Percentiles rank a stretch among this genome's conserved stretches.
These are phyloP conservation scores for Daktulosphaira vitifoliae DNA, from an alignment of 1,140 invertebrate species.

Conservation along the genomic window DNA sequence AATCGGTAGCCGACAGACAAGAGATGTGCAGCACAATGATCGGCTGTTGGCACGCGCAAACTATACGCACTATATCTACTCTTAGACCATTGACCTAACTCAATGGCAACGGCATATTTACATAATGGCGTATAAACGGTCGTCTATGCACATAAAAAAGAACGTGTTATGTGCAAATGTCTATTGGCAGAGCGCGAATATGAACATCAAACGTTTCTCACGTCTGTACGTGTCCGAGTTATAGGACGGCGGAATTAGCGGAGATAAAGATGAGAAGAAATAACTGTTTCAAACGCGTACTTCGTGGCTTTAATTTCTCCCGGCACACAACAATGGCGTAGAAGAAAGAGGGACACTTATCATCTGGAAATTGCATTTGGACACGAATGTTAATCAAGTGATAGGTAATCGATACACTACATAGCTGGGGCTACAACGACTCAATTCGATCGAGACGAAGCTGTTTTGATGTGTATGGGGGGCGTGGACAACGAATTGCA, in stretches of 20 bases:
- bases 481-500: not conserved
- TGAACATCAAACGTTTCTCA: not conserved
- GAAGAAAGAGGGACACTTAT: not conserved
- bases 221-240: not conserved
- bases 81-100: not conserved
- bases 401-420: constrained; percentile 5
- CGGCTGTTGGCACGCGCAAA: not conserved
- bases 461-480: not conserved
- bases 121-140: too few relatives aligned
- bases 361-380: constrained; percentile 2
- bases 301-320: too few relatives aligned
- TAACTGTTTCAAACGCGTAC: too few relatives aligned
- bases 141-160: too few relatives aligned
- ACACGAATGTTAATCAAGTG: constrained; percentile 19
- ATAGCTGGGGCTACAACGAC: not conserved
- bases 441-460: constrained; percentile 15
- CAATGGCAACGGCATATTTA: too few relatives aligned
- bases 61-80: too few relatives aligned
- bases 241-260: not conserved
- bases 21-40: constrained; percentile 5
- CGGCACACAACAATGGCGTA: too few relatives aligned
- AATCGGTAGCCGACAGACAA: not conserved
- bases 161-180: not conserved
- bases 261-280: not conserved
- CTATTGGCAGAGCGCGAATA: not conserved